Base-by-base conservation (phyloP, 2,797 vertebrate genomes). In the Gadopsis marmoratus region DNA sequence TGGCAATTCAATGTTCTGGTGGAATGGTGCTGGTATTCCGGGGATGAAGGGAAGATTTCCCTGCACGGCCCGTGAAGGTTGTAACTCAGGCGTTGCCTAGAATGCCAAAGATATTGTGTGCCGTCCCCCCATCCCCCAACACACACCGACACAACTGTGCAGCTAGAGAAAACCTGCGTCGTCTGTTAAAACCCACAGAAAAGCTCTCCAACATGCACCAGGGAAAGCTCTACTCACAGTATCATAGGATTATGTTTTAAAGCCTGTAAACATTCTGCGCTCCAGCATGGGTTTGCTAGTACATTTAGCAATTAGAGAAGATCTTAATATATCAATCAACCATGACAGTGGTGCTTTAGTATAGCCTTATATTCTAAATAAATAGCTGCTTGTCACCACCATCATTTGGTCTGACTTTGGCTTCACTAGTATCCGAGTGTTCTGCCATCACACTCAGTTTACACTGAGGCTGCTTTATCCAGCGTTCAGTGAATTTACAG, bases 1-100 rank as follows among this genome's bases (percentile, higher is more conserved):
- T 55, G 69, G 82, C 79, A 91, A 91, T 94, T 91, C 88, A 76
- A 79, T 81, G 76, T 62, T n/a, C n/a, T 50, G 53, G 63, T 71
- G 59, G 66, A 76, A 29, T 45, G 51, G 51, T 51, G 64, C 91
- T 92, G 60, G 74, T 74, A 90, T 92, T 92, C 86, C 26, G 71
- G 37, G 54, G 66, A 67, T 29, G 55, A 77, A 68, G 53, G 31
- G 62, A 78, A 82, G 81, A 83, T 88, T 86, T 89, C 79, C 60
- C 84, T 61, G 37, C 66, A 29, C 3, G 58, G 70, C 63, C 71
- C 35, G 4, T 78, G 78, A 84, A 81, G 83, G 74, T 61, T 86
- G 66, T 69, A 89, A 70, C 76, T 84, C 58, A 64, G 70, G 59
- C 23, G 86, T 84, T 82, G 71, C 86, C 68, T 76, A 62, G 86